Conservation (phyloP, 2,888 invertebrate genomes). For the Loripinus fragilis region DNA sequence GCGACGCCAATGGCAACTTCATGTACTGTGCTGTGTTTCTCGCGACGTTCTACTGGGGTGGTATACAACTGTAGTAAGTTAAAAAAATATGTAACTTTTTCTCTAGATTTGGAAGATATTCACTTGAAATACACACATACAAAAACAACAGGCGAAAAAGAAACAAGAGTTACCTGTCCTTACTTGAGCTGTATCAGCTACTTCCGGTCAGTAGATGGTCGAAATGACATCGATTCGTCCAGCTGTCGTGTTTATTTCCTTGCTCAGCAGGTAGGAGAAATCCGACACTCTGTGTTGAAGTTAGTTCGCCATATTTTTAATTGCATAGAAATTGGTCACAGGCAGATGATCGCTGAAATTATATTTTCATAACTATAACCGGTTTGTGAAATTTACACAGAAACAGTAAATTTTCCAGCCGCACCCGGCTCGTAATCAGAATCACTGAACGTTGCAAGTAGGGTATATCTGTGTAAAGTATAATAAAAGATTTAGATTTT, state of each 20-base stretch:
- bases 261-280: neutral
- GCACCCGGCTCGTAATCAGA: constrained; percentile 6
- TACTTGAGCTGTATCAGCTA: neutral
- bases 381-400: constrained; percentile 13
- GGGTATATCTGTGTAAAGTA: neutral
- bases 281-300: neutral
- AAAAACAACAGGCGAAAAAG: no score
- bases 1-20: no score
- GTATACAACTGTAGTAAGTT: no score
- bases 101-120: no score
- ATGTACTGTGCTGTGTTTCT: no score
- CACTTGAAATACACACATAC: no score
- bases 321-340: neutral
- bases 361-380: constrained; percentile 6
- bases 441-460: neutral
- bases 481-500: neutral
- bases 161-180: constrained; percentile 10
- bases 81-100: no score
- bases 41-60: no score
- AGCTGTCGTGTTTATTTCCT: neutral
- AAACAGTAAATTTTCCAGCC: neutral
- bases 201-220: constrained; percentile 9
- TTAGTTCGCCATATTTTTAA: neutral
- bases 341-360: neutral
- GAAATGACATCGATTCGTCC: constrained; percentile 2